Evolutionary conservation across 2,888 invertebrate genomes (phyloP), one percentile per base, ranked within the genome.

Genomic region (Conistra vaccinii): DNA sequence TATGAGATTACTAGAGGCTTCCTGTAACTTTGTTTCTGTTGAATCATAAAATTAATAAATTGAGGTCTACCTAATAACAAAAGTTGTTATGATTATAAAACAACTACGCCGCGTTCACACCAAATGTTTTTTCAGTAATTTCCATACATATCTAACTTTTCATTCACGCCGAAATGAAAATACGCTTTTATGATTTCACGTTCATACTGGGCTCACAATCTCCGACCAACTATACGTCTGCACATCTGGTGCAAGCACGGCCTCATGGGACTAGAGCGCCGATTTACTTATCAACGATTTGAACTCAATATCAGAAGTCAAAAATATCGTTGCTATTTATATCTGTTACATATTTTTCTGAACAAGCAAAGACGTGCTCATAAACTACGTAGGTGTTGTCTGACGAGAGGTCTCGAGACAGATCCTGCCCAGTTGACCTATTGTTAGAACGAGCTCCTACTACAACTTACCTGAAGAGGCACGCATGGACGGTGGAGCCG

Each of bases 391-490:
- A 68, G 29, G 23, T 39, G 29, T 67, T 17, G n/a, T 32, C 23
- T 58, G 17, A 14, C 32, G 32, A 80, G 57, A 39, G 57, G 14
- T 53, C 42, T 51, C 20, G 23, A 61, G 48, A 17, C 20, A 62
- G 66, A 68, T 57, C 63, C 66, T 80, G 23, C 26, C 20, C 32
- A 39, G 32, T 57, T 70, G 67, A 76, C 67, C 76, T 55, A 67
- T 81, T 63, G 62, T 72, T 61, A 61, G 65, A 17, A n/a, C 23
- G 48, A 57, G 57, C 72, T 69, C 60, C 4, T 67, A 39, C 32
- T 63, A 58, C 26, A 72, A 26, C 26, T 69, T 32, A 39, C 51
- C 42, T 69, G 65, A 45, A 66, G 68, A 26, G 57, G 39, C 51
- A 69, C 29, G 65, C 73, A 61, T 57, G 67, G 57, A 17, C 32